These are phyloP conservation scores for Lepus americanus DNA, from an alignment of 2,113 vertebrate genomes.

Conservation along the genomic window DNA sequence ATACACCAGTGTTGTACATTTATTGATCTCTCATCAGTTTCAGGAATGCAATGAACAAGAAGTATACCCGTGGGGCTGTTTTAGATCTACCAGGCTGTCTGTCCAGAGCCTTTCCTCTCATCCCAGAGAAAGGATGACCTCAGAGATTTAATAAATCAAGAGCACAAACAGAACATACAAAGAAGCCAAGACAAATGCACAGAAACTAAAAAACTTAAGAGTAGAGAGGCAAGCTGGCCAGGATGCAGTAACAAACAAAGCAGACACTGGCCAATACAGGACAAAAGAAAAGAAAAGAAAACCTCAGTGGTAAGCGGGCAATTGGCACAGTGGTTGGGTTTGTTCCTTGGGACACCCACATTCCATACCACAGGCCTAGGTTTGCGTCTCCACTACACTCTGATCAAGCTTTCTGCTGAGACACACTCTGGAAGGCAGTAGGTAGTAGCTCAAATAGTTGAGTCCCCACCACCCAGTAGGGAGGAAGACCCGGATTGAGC, in stretches of 20 bases:
- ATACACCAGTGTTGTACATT: background rate
- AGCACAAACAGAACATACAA: slow-evolving; percentile 40
- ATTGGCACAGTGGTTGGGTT: no score
- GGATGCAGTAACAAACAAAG: background rate
- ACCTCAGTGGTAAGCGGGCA: no score
- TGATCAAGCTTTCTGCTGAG: no score
- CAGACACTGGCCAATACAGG: background rate
- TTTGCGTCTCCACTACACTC: no score
- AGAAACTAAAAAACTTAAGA: slow-evolving; percentile 18
- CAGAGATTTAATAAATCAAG: slow-evolving; percentile 63
- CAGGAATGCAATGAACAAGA: slow-evolving; percentile 29
- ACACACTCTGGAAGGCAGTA: no score
- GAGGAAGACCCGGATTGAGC: background rate
- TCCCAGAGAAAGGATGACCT: slow-evolving; percentile 47
- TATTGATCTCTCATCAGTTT: slow-evolving; percentile 49
- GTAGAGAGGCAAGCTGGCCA: background rate
- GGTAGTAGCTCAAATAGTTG: no score
- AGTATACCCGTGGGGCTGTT: background rate
- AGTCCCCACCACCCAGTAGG: no score
- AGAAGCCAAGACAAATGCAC: background rate
- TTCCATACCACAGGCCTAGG: no score
- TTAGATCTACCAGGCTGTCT: slow-evolving; percentile 1
- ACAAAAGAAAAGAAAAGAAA: background rate
- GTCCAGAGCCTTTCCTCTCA: slow-evolving; percentile 12
- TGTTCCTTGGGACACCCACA: no score